A percentile compares a stretch with the other conserved stretches of the same genome.
Conservation (phyloP, 2,888 invertebrate genomes). For the Galerucella calmariensis region DNA sequence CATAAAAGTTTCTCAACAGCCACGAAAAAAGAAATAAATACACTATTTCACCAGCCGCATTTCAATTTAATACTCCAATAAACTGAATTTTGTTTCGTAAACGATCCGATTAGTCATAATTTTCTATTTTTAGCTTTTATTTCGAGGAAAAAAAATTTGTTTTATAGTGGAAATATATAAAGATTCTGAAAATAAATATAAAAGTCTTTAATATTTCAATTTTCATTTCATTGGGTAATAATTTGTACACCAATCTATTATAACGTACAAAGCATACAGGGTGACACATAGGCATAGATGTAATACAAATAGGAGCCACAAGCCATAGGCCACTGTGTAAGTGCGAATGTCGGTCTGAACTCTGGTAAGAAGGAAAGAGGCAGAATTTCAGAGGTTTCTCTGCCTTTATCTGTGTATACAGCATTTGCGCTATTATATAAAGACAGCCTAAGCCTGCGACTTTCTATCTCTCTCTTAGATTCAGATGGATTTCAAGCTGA, state of each 20-base stretch:
- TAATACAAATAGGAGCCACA: too few relatives aligned
- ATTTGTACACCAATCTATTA: too few relatives aligned
- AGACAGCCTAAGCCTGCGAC: too few relatives aligned
- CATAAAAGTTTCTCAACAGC: constrained; percentile 29
- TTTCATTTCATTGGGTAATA: too few relatives aligned
- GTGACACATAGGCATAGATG: neutral
- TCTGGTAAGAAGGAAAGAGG: too few relatives aligned
- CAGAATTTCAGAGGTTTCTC: too few relatives aligned
- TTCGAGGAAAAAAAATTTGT: constrained; percentile 24
- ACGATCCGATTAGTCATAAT: constrained; percentile 31
- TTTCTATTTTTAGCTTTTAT: constrained; percentile 35
- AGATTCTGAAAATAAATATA: constrained; percentile 23
- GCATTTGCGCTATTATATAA: too few relatives aligned
- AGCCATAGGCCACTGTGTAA: too few relatives aligned
- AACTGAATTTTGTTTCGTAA: constrained; percentile 27
- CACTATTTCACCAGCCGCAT: constrained; percentile 23
- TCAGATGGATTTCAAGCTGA: too few relatives aligned
- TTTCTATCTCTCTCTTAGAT: too few relatives aligned
- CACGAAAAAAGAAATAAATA: constrained; percentile 25
- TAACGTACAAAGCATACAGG: constrained; percentile 7
- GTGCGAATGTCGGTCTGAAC: too few relatives aligned
- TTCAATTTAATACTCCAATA: constrained; percentile 20
- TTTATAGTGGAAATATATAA: constrained; percentile 24
- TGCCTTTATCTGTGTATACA: too few relatives aligned
- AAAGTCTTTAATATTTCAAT: neutral